Evolutionary conservation across 2,888 invertebrate species (phyloP).

Genomic region (Lasioglossum marginatum): DNA sequence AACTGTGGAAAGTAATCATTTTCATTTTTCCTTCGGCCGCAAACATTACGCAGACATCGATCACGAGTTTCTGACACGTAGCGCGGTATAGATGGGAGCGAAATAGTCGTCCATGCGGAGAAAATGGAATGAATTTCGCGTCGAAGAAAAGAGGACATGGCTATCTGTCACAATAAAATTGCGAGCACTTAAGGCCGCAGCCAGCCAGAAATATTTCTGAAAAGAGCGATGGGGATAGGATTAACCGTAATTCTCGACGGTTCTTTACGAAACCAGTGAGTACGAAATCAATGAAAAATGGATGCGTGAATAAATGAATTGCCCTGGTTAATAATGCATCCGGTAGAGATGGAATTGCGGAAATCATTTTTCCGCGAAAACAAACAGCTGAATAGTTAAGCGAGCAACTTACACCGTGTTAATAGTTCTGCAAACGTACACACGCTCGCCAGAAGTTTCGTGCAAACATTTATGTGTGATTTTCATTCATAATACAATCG

Average conservation of each 20-base stretch:
- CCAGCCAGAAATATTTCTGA: slow-evolving; percentile 33
- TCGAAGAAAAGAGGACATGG: slow-evolving; percentile 24
- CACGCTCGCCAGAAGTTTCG: background rate
- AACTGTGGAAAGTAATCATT: slow-evolving; percentile 38
- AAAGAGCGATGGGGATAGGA: slow-evolving; percentile 26
- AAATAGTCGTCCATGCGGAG: background rate
- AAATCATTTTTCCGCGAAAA: background rate
- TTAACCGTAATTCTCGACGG: background rate
- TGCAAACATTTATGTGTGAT: background rate
- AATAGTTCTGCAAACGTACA: background rate
- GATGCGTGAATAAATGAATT: background rate
- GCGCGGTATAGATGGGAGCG: slow-evolving; percentile 15
- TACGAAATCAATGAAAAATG: background rate
- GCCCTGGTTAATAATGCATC: background rate
- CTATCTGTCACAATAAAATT: slow-evolving; percentile 51
- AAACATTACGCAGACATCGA: slow-evolving; percentile 46
- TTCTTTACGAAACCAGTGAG: background rate
- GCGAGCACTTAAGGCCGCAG: slow-evolving; percentile 17
- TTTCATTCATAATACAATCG: background rate
- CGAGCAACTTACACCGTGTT: background rate
- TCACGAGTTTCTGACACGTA: slow-evolving; percentile 38
- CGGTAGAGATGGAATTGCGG: background rate
- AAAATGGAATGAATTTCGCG: slow-evolving; percentile 48
- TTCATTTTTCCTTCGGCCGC: slow-evolving; percentile 29
- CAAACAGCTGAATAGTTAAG: background rate